These are phyloP conservation scores for Holothuria leucospilota DNA, from an alignment of 53 echinoderm and acorn worm genomes.

Conservation along the genomic window DNA sequence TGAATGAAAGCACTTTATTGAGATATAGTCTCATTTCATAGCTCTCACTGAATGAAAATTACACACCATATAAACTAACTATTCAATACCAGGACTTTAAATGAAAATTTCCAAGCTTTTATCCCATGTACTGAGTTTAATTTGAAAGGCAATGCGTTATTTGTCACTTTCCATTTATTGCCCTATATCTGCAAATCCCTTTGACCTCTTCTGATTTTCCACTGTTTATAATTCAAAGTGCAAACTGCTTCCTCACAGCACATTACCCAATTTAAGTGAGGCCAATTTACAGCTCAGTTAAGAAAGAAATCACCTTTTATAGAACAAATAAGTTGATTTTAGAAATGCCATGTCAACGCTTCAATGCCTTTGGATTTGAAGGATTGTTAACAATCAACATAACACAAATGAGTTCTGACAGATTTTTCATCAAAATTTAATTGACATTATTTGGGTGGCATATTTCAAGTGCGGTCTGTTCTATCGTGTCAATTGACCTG, in stretches of 20 bases:
- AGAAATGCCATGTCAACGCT: too few relatives aligned
- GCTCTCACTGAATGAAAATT: too few relatives aligned
- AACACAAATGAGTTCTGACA: conserved; percentile 31
- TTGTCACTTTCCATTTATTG: conserved; percentile 21
- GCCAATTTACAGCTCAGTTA: conserved; percentile 10
- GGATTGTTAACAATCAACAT: conserved; percentile 27
- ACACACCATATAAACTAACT: too few relatives aligned
- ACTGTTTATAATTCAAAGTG: conserved; percentile 9
- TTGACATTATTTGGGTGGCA: conserved; percentile 33
- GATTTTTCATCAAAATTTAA: conserved; percentile 31
- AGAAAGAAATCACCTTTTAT: not conserved
- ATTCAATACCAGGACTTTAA: too few relatives aligned
- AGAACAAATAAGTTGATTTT: too few relatives aligned
- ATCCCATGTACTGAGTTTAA: too few relatives aligned
- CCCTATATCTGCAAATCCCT: not conserved
- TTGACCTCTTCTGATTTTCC: not conserved
- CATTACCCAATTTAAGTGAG: conserved; percentile 22
- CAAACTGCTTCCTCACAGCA: conserved; percentile 22
- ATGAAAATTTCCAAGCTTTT: too few relatives aligned
- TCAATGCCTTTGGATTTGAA: not conserved
- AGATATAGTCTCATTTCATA: too few relatives aligned
- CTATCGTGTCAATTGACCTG: too few relatives aligned
- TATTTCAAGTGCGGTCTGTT: conserved; percentile 5
- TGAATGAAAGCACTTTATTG: too few relatives aligned
- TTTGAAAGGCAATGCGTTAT: not conserved